Evolutionary conservation across 1,140 invertebrate genomes (phyloP), one percentile per base, ranked within the genome.

Genomic region (Drosophila tsacasi): DNA sequence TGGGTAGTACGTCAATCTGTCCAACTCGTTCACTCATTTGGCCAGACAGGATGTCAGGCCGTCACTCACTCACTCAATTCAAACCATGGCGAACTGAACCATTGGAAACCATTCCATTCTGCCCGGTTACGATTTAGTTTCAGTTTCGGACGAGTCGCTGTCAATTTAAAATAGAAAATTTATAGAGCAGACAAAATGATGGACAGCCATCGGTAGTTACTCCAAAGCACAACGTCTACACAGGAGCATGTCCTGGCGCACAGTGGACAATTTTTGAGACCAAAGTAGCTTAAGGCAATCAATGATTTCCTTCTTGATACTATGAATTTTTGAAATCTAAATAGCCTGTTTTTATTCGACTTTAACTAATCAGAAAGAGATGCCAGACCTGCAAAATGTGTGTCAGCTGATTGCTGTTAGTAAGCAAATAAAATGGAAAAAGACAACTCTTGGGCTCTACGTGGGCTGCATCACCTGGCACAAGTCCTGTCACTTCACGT

Each of bases 131-230:
- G 84, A 81, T 79, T 90, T 89, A 90, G 84, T 89, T 89, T 90
- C 85, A 89, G 85, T 81, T 84, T 89, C 71, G 85, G 85, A 90
- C 81, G 87, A 91, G 87, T 76, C 83, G 83, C 86, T 91, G 86
- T 91, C 87, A 91, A 91, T 91, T 91, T 91, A 91, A 91, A 91
- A 91, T 91, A 91, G 86, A 91, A 91, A 91, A 90, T 90, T 90
- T 90, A 91, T 90, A 90, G 85, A 90, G 85, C 81, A 90, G 85
- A 90, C 85, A 90, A 90, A 91, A 90, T 90, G 85, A 90, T 90
- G 86, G 85, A 90, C 85, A 90, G 86, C 85, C 79, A 74, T 90
- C 86, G 83, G 83, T 83, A 80, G 79, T 79, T 86, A 76, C 75
- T 73, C 60, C 55, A 60, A 64, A 62, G 62, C 58, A 66, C 50